Evolutionary conservation across 1,140 invertebrate genomes (phyloP).

Genomic region (Solenopsis invicta): DNA sequence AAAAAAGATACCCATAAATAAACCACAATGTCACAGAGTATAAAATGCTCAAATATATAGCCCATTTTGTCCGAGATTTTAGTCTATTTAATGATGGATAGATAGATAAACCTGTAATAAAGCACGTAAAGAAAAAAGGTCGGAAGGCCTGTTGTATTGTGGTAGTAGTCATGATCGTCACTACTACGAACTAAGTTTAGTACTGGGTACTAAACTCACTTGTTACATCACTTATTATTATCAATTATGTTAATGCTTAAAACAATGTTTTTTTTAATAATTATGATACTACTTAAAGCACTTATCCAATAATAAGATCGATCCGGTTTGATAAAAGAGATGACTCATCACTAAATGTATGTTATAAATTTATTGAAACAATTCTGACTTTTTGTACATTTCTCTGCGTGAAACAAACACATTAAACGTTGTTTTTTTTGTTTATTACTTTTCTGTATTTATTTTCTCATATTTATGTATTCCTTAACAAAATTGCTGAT

Average conservation of each 20-base stretch:
- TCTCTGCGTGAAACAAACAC: background rate
- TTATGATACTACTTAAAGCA: background rate
- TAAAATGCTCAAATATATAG: conserved; percentile 16
- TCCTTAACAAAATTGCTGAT: no score
- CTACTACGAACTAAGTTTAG: background rate
- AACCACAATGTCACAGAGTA: background rate
- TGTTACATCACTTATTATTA: background rate
- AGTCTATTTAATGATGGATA: background rate
- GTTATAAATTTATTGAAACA: background rate
- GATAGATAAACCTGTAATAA: background rate
- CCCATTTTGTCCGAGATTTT: background rate
- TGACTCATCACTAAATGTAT: background rate
- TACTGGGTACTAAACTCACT: background rate
- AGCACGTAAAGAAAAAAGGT: background rate
- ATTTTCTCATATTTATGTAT: no score
- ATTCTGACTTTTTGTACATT: background rate
- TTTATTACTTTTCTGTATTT: no score
- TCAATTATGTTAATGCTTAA: background rate
- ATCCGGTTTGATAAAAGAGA: background rate
- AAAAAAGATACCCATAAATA: background rate
- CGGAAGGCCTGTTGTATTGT: background rate
- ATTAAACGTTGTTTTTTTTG: background rate
- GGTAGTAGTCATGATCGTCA: background rate
- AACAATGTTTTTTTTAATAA: background rate
- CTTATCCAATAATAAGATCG: background rate